Percentiles rank a stretch among this genome's conserved stretches.
Conservation (phyloP, 2,797 vertebrate genomes). For the Stomatorhinus walkeri region DNA sequence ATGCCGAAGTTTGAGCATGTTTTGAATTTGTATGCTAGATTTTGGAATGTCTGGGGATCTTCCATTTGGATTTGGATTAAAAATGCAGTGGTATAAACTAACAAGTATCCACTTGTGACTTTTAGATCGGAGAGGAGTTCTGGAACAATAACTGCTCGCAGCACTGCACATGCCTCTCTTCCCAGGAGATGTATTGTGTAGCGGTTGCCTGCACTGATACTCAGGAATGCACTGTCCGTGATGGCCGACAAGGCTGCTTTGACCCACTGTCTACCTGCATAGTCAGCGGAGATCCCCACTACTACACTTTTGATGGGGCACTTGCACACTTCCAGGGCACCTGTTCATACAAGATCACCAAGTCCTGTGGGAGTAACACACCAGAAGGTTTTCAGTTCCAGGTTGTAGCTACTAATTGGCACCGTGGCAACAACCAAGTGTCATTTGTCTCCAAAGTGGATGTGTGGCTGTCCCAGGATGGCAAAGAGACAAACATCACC, state of each 20-base stretch:
- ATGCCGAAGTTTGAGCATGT: background rate
- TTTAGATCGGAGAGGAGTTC: constrained; percentile 44
- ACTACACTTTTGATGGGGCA: constrained; percentile 60
- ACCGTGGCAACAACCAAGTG: constrained; percentile 45
- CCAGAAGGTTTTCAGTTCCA: constrained; percentile 38
- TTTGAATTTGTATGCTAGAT: background rate
- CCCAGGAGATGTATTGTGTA: constrained; percentile 42
- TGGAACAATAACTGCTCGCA: constrained; percentile 46
- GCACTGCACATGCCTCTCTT: constrained; percentile 45
- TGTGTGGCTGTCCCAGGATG: constrained; percentile 39
- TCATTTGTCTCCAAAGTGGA: constrained; percentile 56
- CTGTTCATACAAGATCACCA: constrained; percentile 58
- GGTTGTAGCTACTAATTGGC: constrained; percentile 49
- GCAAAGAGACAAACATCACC: constrained; percentile 29
- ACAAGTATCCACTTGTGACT: background rate
- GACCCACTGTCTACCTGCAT: constrained; percentile 47
- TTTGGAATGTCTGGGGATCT: background rate
- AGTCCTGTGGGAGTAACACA: constrained; percentile 34
- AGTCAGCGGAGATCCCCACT: constrained; percentile 62
- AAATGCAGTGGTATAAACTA: background rate
- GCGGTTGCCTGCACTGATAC: constrained; percentile 31
- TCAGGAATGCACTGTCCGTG: constrained; percentile 46
- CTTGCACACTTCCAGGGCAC: constrained; percentile 61
- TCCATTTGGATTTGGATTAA: background rate
- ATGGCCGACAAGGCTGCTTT: constrained; percentile 45